Evolutionary conservation across 2,888 invertebrate genomes (phyloP).

Genomic region (Machimus rusticus): DNA sequence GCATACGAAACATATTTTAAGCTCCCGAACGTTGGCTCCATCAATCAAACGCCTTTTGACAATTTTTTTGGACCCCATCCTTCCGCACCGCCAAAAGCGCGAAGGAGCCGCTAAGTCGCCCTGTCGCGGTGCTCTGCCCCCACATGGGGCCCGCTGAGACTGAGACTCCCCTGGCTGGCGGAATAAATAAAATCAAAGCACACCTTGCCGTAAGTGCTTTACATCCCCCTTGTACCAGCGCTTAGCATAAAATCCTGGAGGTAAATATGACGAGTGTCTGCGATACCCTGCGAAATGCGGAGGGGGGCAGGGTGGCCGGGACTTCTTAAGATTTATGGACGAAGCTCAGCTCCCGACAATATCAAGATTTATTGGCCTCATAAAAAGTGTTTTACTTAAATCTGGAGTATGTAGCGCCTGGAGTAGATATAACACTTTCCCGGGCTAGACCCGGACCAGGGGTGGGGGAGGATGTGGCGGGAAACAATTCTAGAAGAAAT

Average conservation of each 20-base stretch:
- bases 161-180: neutral
- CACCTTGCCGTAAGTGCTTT: constrained; percentile 43
- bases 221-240: neutral
- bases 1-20: constrained; percentile 33
- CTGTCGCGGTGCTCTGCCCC: neutral
- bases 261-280: constrained; percentile 43
- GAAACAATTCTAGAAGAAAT: constrained; percentile 10
- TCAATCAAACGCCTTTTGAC: constrained; percentile 41
- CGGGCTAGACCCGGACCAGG: neutral
- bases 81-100: neutral
- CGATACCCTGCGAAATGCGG: constrained; percentile 6
- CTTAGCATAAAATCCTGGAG: constrained; percentile 24
- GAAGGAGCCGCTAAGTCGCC: neutral
- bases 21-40: constrained; percentile 8
- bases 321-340: constrained; percentile 44
- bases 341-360: constrained; percentile 46
- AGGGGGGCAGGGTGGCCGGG: neutral
- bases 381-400: constrained; percentile 45
- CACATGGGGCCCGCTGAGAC: neutral
- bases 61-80: neutral
- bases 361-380: constrained; percentile 45
- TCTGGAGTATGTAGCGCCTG: constrained; percentile 33
- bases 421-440: constrained; percentile 20
- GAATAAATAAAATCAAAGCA: constrained; percentile 36
- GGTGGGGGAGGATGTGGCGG: neutral